Conservation (phyloP, 2,888 invertebrate genomes). For the Pandemis cinnamomeana region DNA sequence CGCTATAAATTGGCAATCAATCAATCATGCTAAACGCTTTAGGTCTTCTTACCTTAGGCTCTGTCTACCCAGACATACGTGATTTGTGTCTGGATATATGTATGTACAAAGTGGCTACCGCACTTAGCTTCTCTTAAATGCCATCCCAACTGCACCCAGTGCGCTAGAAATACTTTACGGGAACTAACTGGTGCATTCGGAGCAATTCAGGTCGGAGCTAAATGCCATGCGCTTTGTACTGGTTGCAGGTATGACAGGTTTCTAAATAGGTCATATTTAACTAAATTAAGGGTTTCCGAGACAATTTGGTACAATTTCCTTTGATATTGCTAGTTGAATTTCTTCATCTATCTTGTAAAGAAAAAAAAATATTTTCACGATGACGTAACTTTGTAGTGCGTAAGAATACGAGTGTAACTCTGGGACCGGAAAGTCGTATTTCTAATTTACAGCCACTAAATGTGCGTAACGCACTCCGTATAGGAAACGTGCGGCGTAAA, state of each 20-base stretch:
- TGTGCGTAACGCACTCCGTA: slow-evolving; percentile 52
- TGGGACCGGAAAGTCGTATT: slow-evolving; percentile 49
- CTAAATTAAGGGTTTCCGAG: background rate
- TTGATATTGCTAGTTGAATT: too few species aligned
- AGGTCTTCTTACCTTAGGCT: too few species aligned
- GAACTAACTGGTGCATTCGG: background rate
- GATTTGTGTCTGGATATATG: too few species aligned
- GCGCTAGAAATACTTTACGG: background rate
- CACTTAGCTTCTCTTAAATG: too few species aligned
- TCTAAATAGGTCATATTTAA: background rate
- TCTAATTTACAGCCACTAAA: slow-evolving; percentile 50
- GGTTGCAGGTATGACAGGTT: background rate
- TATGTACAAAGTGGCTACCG: too few species aligned
- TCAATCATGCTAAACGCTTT: too few species aligned
- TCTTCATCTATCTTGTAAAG: too few species aligned
- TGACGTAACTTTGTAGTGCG: too few species aligned
- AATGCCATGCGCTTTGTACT: background rate
- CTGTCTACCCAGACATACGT: too few species aligned
- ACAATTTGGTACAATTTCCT: too few species aligned
- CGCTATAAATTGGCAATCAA: too few species aligned
- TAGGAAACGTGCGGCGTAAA: slow-evolving; percentile 46
- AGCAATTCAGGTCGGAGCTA: background rate
- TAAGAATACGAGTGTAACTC: slow-evolving; percentile 16
- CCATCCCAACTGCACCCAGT: background rate
- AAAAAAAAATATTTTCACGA: too few species aligned